Evolutionary conservation across 2,888 invertebrate genomes (phyloP).

Genomic region (Netelia melanura): DNA sequence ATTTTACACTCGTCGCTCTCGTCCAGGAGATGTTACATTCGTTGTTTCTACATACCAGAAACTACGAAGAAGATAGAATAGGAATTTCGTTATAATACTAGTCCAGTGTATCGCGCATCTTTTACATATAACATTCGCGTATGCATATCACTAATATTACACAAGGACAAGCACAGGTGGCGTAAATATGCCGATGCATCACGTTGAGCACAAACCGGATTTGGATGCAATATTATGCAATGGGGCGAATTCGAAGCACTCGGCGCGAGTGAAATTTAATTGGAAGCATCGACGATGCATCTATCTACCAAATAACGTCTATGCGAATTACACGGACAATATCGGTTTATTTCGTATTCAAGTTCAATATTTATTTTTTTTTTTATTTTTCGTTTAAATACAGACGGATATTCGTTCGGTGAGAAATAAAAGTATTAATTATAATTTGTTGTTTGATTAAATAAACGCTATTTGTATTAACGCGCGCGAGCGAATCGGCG

Average conservation of each 20-base stretch:
- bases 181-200: too few species aligned
- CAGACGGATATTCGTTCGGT: too few species aligned
- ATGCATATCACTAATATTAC: too few species aligned
- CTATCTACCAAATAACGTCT: not conserved
- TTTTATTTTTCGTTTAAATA: not conserved
- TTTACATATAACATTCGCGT: not conserved
- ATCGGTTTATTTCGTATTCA: not conserved
- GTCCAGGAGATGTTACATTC: not conserved
- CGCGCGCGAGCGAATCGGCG: not conserved
- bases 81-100: not conserved
- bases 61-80: not conserved
- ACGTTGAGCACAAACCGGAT: too few species aligned
- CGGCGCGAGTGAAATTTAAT: not conserved
- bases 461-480: not conserved
- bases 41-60: not conserved
- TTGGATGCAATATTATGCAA: not conserved
- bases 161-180: too few species aligned
- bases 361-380: not conserved
- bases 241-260: not conserved
- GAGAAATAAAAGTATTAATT: too few species aligned
- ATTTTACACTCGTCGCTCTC: not conserved
- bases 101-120: not conserved
- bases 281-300: not conserved
- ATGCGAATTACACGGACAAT: not conserved
- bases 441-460: not conserved